Conservation (phyloP, 53 echinoderm and acorn worm species). For the Mesocentrotus franciscanus region DNA sequence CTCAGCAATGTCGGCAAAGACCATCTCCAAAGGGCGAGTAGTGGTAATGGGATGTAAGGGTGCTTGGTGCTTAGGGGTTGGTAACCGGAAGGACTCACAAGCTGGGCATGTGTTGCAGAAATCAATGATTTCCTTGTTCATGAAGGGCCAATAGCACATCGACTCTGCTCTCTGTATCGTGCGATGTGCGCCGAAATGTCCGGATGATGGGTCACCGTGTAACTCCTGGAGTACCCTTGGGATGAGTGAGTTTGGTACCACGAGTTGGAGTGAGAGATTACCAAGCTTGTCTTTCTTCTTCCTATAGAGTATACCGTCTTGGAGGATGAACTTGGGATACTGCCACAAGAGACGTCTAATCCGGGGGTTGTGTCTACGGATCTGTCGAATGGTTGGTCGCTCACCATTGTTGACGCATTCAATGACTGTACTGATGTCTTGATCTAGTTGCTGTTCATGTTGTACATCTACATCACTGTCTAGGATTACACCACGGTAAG, state of each 20-base stretch:
- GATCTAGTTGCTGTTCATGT: no score
- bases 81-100: conserved; percentile 49
- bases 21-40: no score
- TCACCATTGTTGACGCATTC: not conserved
- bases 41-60: conserved; percentile 41
- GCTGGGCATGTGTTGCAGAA: conserved; percentile 30
- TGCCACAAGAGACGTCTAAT: no score
- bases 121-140: conserved; percentile 40
- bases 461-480: no score
- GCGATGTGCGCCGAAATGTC: no score
- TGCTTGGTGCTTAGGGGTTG: conserved; percentile 38
- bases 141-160: conserved; percentile 14
- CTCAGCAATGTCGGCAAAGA: conserved; percentile 67
- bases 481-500: no score
- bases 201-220: no score
- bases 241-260: conserved; percentile 45
- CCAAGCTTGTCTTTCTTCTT: not conserved
- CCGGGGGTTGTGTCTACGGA: conserved; percentile 9
- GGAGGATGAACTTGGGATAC: no score
- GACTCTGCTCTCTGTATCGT: no score
- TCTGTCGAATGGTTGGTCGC: not conserved
- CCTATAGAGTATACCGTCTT: no score
- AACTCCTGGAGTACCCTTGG: not conserved
- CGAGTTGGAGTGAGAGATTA: not conserved
- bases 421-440: not conserved